Conservation (phyloP, 2,888 invertebrate species). For the Cheilosia variabilis region DNA sequence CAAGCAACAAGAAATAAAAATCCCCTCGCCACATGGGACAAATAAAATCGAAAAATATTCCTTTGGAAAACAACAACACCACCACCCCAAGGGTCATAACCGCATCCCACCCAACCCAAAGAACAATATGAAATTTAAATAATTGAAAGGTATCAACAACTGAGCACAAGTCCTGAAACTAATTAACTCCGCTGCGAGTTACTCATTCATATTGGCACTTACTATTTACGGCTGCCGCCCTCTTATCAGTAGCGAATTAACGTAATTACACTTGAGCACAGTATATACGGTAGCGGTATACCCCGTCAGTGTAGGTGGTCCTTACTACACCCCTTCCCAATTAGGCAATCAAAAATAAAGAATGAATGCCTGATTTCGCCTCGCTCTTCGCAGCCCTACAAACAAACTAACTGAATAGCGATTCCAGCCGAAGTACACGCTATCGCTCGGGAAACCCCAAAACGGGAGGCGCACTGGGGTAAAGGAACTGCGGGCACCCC, state of each 20-base stretch:
- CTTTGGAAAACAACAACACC: slow-evolving; percentile 16
- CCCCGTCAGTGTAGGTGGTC: not conserved
- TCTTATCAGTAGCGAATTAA: slow-evolving; percentile 42
- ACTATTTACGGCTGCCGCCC: slow-evolving; percentile 1
- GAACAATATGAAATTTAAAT: slow-evolving; percentile 56
- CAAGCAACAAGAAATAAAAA: slow-evolving; percentile 8
- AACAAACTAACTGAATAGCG: slow-evolving; percentile 1
- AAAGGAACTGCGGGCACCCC: slow-evolving; percentile 64
- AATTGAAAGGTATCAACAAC: slow-evolving; percentile 66
- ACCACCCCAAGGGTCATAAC: slow-evolving; percentile 41
- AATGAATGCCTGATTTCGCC: slow-evolving; percentile 60
- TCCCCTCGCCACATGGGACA: slow-evolving; percentile 43
- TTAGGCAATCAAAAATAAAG: slow-evolving; percentile 65
- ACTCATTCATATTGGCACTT: slow-evolving; percentile 58
- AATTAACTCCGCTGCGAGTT: slow-evolving; percentile 42
- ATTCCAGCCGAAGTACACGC: slow-evolving; percentile 38
- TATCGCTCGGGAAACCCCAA: slow-evolving; percentile 78
- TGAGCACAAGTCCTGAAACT: slow-evolving; percentile 36
- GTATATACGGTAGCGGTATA: not conserved
- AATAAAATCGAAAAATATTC: slow-evolving; percentile 50
- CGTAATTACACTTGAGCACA: slow-evolving; percentile 45
- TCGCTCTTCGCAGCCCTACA: not conserved
- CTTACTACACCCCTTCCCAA: slow-evolving; percentile 12
- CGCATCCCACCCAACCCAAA: not conserved
- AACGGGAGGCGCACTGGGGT: slow-evolving; percentile 62